Conservation (phyloP, 2,113 vertebrate species). For the Cebidichthys violaceus region DNA sequence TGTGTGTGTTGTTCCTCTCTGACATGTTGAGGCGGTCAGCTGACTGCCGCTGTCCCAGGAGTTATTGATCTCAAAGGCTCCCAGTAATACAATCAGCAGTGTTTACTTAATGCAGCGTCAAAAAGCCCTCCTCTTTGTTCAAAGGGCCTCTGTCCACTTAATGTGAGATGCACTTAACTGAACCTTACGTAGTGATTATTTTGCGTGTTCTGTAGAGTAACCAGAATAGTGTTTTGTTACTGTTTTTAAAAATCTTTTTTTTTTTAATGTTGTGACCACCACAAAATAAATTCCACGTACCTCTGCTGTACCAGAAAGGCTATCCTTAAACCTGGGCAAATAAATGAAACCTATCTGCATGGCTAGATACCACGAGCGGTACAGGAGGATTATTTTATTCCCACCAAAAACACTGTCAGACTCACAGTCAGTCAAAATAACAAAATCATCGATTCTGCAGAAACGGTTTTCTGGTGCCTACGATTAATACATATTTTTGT, state of each 20-base stretch:
- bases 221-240: neutral
- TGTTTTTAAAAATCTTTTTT: too few species aligned
- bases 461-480: neutral
- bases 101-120: neutral
- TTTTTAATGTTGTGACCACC: neutral
- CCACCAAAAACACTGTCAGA: neutral
- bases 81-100: slow-evolving; percentile 1
- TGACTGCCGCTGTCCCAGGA: slow-evolving; percentile 1
- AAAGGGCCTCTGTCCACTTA: neutral
- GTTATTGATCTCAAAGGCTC: slow-evolving; percentile 6
- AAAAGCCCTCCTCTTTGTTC: neutral
- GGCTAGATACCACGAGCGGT: too few species aligned
- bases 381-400: too few species aligned
- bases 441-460: neutral
- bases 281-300: too few species aligned
- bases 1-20: slow-evolving; percentile 11
- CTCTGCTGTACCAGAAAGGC: neutral
- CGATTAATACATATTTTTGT: neutral
- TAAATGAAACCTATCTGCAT: too few species aligned
- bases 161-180: too few species aligned
- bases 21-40: neutral
- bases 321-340: too few species aligned
- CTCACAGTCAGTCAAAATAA: neutral
- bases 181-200: too few species aligned
- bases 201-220: neutral